Conservation (phyloP, 2,888 invertebrate genomes). For the Lottia gigantea region DNA sequence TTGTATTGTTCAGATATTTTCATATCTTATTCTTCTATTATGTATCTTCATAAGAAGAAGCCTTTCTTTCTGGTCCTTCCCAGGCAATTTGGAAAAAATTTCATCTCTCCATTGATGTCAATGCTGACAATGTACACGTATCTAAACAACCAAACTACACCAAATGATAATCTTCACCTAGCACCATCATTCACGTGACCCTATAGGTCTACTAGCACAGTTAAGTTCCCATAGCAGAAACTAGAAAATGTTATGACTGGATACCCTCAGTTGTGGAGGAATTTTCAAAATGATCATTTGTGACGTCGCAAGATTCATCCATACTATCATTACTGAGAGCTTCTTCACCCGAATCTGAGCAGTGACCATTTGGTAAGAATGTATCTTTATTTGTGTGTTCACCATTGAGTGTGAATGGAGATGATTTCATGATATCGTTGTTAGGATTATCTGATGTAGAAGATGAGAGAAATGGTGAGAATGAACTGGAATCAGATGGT, state of each 20-base stretch:
- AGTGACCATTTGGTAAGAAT: neutral
- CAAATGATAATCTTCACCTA: no score
- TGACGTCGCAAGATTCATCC: neutral
- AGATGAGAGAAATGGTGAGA: neutral
- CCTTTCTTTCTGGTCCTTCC: no score
- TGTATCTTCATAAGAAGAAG: no score
- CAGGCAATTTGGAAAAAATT: no score
- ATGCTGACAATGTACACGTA: no score
- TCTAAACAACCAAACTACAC: no score
- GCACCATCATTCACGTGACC: no score
- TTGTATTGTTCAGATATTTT: no score
- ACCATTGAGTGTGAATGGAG: neutral
- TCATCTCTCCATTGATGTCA: no score
- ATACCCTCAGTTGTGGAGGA: neutral
- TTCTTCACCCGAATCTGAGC: constrained; percentile 1
- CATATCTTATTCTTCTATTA: no score
- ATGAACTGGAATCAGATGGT: neutral
- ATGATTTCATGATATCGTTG: neutral
- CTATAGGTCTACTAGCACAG: no score
- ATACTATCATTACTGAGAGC: constrained; percentile 3
- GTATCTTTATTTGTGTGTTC: neutral
- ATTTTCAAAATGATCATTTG: neutral
- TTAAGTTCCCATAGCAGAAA: no score
- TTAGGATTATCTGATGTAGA: neutral
- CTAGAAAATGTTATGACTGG: neutral